Evolutionary conservation across 2,113 vertebrate species (phyloP).

Genomic region (Zosterops hypoxanthus): DNA sequence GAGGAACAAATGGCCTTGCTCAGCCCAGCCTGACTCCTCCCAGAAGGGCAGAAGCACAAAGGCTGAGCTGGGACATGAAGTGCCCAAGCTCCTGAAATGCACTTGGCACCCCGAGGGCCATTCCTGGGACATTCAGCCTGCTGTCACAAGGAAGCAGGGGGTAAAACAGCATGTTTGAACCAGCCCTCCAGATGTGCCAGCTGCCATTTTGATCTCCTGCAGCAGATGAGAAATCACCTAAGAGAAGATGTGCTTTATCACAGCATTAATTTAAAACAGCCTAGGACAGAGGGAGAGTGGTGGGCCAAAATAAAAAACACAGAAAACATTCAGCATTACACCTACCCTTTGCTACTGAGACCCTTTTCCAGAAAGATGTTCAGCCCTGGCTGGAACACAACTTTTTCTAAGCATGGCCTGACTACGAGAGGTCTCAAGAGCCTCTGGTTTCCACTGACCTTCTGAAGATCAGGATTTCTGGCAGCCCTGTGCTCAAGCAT

Average conservation of each 20-base stretch:
- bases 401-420: neutral
- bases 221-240: neutral
- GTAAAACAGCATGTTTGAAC: neutral
- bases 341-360: conserved; percentile 6
- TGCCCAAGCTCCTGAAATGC: neutral
- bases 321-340: neutral
- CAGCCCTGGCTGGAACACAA: conserved; percentile 13
- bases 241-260: neutral
- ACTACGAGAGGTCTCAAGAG: neutral
- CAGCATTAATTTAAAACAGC: conserved; percentile 10
- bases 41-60: neutral
- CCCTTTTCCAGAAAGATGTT: conserved; percentile 66
- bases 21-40: neutral
- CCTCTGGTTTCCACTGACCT: conserved; percentile 44
- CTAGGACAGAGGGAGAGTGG: neutral
- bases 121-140: neutral
- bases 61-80: neutral
- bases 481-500: conserved; percentile 9
- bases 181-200: neutral
- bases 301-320: conserved; percentile 16
- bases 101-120: neutral
- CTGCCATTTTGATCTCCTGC: neutral
- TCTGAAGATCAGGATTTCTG: conserved; percentile 37
- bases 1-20: neutral
- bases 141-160: neutral